Conservation (phyloP, 1,140 invertebrate genomes). For the Agraylea sexmaculata region DNA sequence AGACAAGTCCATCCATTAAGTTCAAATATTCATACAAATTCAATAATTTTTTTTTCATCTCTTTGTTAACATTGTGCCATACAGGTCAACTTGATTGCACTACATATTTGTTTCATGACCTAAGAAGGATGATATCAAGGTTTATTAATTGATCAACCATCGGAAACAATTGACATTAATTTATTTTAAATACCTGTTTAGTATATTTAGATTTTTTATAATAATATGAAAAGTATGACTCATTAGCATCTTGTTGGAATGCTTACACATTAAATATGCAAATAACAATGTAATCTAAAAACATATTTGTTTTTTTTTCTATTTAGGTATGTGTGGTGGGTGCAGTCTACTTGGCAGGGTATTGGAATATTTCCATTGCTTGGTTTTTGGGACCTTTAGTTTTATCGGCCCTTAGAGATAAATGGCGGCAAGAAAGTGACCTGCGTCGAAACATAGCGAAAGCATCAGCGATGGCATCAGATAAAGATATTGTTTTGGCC, state of each 20-base stretch:
- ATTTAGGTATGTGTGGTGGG: slow-evolving; percentile 46
- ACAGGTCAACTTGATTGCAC: background rate
- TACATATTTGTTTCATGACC: too few relatives aligned
- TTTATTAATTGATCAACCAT: background rate
- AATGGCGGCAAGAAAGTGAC: slow-evolving; percentile 63
- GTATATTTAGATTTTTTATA: background rate
- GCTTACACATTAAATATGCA: background rate
- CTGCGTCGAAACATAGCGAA: slow-evolving; percentile 68
- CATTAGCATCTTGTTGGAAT: background rate
- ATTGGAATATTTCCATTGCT: slow-evolving; percentile 72
- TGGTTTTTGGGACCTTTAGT: slow-evolving; percentile 79
- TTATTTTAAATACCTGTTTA: slow-evolving; percentile 1
- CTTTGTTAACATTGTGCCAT: background rate
- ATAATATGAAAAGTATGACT: background rate
- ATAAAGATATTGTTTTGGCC: slow-evolving; percentile 77
- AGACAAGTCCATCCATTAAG: background rate
- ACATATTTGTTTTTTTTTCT: too few relatives aligned
- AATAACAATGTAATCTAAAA: background rate
- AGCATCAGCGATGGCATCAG: slow-evolving; percentile 61
- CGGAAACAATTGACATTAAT: background rate
- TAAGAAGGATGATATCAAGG: too few relatives aligned
- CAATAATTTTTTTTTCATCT: slow-evolving; percentile 3
- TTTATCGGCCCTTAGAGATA: slow-evolving; percentile 65
- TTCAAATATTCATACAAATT: slow-evolving; percentile 2
- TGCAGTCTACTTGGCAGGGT: slow-evolving; percentile 69